Base-by-base conservation (phyloP, 2,113 vertebrate genomes). In the Accipiter cooperii region DNA sequence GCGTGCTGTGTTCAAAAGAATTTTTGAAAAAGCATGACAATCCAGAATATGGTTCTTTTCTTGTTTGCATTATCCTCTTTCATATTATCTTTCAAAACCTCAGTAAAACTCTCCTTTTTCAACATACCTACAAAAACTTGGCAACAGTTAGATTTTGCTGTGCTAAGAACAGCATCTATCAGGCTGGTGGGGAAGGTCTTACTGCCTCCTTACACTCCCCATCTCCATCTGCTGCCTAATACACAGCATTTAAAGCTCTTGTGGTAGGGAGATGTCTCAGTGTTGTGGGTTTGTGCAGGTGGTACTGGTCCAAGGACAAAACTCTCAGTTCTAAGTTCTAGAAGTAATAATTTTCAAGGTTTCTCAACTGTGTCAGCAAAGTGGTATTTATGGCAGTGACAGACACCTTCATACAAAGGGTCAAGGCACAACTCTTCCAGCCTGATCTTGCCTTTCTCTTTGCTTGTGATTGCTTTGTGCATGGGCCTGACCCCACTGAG, bases 181-280 rank as follows among this genome's bases (percentile, higher is more conserved):
- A 81, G 34, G 34, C 17, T 76, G 69, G 14, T 75, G 40, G 47
- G 66, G 77, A 89, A 86, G 49, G 71, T 81, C 73, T 92, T 68
- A 6, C 74, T 90, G 80, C 61, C 76, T 94, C 65, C 80, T 89
- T 69, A 60, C 19, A 55, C 69, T 78, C 69, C 34, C 29, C n/a
- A 7, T 82, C 69, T 94, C 95, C 91, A 89, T 87, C 84, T 95
- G 80, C 84, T 89, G 76, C 44, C 38, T 93, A 88, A 84, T 60
- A 73, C 1, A 3, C 54, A 87, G 20, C 55, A 81, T 75, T 96
- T 87, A 89, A 80, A 94, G 81, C 58, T 89, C 65, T 40, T 51
- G n/a, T 20, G 46, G 17, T 24, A n/a, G n/a, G 49, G 55, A 94
- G 40, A 25, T 54, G 69, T 92, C 80, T 95, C 52, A 5, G 47